These are phyloP conservation scores for Psettodes erumei DNA, from an alignment of 2,113 vertebrate species.

Conservation along the genomic window DNA sequence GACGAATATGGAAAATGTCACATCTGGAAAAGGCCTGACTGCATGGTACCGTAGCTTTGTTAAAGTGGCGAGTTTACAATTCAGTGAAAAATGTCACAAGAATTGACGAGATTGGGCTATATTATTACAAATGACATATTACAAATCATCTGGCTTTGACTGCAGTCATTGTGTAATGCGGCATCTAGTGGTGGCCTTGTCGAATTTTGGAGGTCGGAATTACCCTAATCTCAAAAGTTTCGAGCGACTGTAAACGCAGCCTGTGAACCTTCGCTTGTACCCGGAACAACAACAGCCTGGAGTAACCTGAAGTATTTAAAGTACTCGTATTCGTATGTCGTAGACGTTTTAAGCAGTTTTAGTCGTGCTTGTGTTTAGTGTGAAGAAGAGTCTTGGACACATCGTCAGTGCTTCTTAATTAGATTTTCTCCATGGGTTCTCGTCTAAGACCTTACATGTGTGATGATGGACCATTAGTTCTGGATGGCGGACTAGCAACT, in stretches of 20 bases:
- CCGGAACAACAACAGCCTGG: conserved; percentile 63
- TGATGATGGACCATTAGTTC: conserved; percentile 60
- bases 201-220: not conserved
- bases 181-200: conserved; percentile 26
- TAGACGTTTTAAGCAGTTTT: too few species aligned
- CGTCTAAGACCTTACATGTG: conserved; percentile 26
- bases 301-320: not conserved
- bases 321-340: not conserved
- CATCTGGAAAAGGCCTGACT: not conserved
- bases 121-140: not conserved
- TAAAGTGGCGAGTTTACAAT: not conserved
- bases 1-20: not conserved
- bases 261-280: not conserved
- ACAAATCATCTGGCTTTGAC: too few species aligned
- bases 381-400: too few species aligned
- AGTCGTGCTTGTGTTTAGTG: too few species aligned
- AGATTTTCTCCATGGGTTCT: conserved; percentile 36
- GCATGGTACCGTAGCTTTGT: not conserved
- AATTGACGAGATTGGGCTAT: not conserved
- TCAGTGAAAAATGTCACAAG: not conserved
- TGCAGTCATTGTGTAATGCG: not conserved
- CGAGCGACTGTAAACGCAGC: conserved; percentile 25
- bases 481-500: conserved; percentile 85
- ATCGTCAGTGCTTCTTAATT: not conserved
- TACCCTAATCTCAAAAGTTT: accelerated